Evolutionary conservation across 1,140 invertebrate species (phyloP).

Genomic region (Heliothis virescens): DNA sequence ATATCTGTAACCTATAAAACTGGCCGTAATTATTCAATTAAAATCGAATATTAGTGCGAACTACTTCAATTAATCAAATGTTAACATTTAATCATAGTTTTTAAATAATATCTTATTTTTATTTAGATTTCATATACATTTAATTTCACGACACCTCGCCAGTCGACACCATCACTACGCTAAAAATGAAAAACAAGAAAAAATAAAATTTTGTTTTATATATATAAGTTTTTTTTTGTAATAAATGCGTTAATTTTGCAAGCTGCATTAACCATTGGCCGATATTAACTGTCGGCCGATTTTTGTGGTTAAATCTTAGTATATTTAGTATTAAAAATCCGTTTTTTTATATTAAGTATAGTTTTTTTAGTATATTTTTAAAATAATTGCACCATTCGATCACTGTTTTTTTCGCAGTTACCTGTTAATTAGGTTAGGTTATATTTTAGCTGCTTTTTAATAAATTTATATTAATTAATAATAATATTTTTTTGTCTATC

Average conservation of each 20-base stretch:
- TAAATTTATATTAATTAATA: background rate
- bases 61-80: background rate
- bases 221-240: background rate
- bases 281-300: background rate
- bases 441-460: background rate
- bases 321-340: conserved; percentile 22
- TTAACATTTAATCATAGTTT: background rate
- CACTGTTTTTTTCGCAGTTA: conserved; percentile 21
- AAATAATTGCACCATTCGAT: conserved; percentile 44
- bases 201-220: conserved; percentile 41
- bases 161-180: conserved; percentile 30
- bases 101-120: conserved; percentile 23
- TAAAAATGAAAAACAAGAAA: conserved; percentile 46
- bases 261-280: conserved; percentile 23
- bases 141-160: conserved; percentile 22
- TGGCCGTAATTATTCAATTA: no score
- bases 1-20: no score
- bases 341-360: conserved; percentile 29
- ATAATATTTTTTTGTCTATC: background rate
- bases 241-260: conserved; percentile 43
- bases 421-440: background rate
- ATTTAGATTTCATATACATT: conserved; percentile 8
- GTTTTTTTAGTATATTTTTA: conserved; percentile 41
- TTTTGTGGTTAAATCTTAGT: conserved; percentile 21
- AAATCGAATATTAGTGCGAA: background rate